Evolutionary conservation across 2,888 invertebrate genomes (phyloP), one percentile per base, ranked within the genome.

Genomic region (Stenurella melanura): DNA sequence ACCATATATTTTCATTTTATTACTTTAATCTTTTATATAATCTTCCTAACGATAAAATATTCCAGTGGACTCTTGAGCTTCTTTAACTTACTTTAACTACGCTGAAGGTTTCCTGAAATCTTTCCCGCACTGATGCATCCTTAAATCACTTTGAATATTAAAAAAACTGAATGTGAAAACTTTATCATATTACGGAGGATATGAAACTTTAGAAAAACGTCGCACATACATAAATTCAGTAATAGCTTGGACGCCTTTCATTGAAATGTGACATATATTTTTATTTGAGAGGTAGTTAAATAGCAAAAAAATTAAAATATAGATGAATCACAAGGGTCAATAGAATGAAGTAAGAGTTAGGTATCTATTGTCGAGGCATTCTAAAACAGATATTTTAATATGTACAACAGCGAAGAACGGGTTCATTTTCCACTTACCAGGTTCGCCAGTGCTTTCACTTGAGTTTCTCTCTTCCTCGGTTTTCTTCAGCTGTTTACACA

Each of bases 11-110:
- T 68, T 54, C 66, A 19, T 67, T 76, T 76, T 76, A 76, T 76
- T 76, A 72, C 72, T 72, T 75, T 75, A 75, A 75, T 75, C 72
- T 58, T 66, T 58, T 67, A 66, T 50, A 58, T 75, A 71, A 75
- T 75, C 72, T 72, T 30, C 50, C 26, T 54, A 42, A 67, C 54
- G 60, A 67, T 76, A 76, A 76, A 76, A 72, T 67, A 34, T 76
- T 67, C 67, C 50, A 60, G 57, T 72, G 72, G 57, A 38, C 26
- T 66, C 64, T 66, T 50, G 76, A 17, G 50, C 67, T 64, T 60
- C 60, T 66, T 67, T 12, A 58, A 50, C 42, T 58, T 70, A n/a
- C n/a, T n/a, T n/a, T n/a, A n/a, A n/a, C 19, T 21, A 21, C 17
- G n/a, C 15, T 11, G 56, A 17, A 69, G 54, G 1, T 10, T 58